These are phyloP conservation scores for Drosophila maculinotata DNA, from an alignment of 2,888 invertebrate genomes.

Conservation along the genomic window DNA sequence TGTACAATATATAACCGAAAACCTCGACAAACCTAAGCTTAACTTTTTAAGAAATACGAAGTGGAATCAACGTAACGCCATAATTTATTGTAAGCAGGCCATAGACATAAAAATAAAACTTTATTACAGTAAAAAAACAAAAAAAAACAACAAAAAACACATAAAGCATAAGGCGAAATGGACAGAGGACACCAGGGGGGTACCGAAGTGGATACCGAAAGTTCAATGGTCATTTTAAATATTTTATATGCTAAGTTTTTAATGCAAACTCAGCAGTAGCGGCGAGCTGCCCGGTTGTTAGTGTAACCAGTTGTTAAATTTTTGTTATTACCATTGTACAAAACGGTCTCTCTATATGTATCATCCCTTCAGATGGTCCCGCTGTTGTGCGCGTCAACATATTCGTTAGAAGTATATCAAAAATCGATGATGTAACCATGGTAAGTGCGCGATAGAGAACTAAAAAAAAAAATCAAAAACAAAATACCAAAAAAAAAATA, in stretches of 20 bases:
- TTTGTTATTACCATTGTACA: constrained; percentile 61
- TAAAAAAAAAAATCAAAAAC: constrained; percentile 31
- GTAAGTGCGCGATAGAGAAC: constrained; percentile 89
- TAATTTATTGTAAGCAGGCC: constrained; percentile 55
- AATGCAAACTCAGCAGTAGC: constrained; percentile 34
- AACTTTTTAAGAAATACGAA: constrained; percentile 51
- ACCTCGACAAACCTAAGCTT: constrained; percentile 47
- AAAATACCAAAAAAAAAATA: constrained; percentile 11
- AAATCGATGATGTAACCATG: constrained; percentile 99
- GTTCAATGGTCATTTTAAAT: constrained; percentile 37
- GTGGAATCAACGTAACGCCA: constrained; percentile 33
- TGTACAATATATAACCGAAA: constrained; percentile 10
- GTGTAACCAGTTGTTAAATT: constrained; percentile 64
- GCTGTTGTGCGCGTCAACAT: constrained; percentile 98
- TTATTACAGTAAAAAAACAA: constrained; percentile 59
- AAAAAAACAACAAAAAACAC: constrained; percentile 6
- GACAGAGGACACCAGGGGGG: constrained; percentile 10
- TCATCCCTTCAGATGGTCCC: constrained; percentile 91
- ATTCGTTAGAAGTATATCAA: constrained; percentile 99
- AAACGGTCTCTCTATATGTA: constrained; percentile 72
- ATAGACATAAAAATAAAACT: constrained; percentile 59
- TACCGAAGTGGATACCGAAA: constrained; percentile 14
- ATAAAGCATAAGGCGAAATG: constrained; percentile 32
- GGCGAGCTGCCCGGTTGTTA: constrained; percentile 5
- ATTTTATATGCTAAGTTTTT: constrained; percentile 60